Evolutionary conservation across 2,113 vertebrate genomes (phyloP), one percentile per base, ranked within the genome.

Genomic region (Chitala chitala): DNA sequence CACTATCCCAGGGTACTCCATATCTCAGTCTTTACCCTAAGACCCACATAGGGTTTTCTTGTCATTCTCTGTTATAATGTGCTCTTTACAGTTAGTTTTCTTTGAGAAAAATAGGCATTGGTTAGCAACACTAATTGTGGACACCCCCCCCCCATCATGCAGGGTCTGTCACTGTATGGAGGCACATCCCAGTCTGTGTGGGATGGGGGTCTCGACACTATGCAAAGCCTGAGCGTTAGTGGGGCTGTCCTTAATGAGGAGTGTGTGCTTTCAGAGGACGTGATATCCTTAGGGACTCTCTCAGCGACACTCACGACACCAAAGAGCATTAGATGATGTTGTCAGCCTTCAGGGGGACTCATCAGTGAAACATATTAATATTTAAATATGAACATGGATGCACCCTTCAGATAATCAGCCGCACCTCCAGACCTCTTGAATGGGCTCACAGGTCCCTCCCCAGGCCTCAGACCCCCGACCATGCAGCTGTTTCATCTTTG

Each of bases 401-500:
- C 76, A 73, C 84, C 48, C 12, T 46, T 56, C 33, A 70, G 44
- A 6, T 12, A 6, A 12, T 33, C 58, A 33, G 29, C 58, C 29
- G 29, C 31, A 61, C 58, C 54, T 54, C 13, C 69, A 70, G 63
- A 55, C 75, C n/a, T n/a, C 80, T 42, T 76, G 46, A 66, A 40
- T 9, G 10, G 36, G 17, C 38, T 40, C 40, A 66, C 2, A 24
- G 38, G n/a, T 54, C 71, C 75, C 73, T 61, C 79, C 73, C 17
- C 69, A 78, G 78, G 54, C 2, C 50, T 83, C 56, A 75, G 70
- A 79, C 86, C 82, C 72, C 81, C 76, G 81, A 82, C 74, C 74
- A 81, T 78, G 78, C 78, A 88, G 88, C 86, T 86, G 90, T 82
- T 89, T 91, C 86, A 84, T 87, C 84, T 90, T 89, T 87, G 68